phyloP scores from a whole-genome alignment of 1,140 invertebrate species.

The Goniozus legneri region DNA sequence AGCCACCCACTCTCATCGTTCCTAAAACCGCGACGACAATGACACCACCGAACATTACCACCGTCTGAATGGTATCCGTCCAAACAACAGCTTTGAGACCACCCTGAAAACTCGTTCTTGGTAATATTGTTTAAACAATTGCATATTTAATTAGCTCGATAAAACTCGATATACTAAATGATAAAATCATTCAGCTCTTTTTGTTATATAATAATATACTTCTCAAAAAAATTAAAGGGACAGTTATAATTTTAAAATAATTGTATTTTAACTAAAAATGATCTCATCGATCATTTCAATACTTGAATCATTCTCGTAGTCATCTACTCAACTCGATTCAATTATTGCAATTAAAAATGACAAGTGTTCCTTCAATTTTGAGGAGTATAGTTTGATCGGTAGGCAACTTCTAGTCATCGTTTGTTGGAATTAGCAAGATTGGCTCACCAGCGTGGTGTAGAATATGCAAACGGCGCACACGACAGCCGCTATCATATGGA shows the following conservation, averaged over 20 bases:
- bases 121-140: slow-evolving; percentile 14
- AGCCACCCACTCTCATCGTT: slow-evolving; percentile 62
- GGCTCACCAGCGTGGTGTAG: slow-evolving; percentile 76
- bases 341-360: too few relatives aligned
- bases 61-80: slow-evolving; percentile 81
- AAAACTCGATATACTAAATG: slow-evolving; percentile 8
- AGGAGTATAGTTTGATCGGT: too few relatives aligned
- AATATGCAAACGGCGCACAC: slow-evolving; percentile 77
- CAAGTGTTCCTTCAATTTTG: too few relatives aligned
- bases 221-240: too few relatives aligned
- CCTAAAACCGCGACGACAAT: slow-evolving; percentile 68
- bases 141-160: slow-evolving; percentile 14
- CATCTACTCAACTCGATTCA: too few relatives aligned
- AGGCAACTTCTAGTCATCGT: too few relatives aligned
- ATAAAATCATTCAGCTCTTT: slow-evolving; percentile 8
- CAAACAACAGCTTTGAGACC: slow-evolving; percentile 84
- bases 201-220: too few relatives aligned
- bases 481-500: slow-evolving; percentile 66
- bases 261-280: too few relatives aligned
- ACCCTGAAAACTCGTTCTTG: slow-evolving; percentile 70
- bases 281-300: too few relatives aligned
- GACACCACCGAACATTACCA: slow-evolving; percentile 73
- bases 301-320: too few relatives aligned
- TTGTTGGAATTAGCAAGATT: neutral
- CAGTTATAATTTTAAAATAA: too few relatives aligned